Conservation (phyloP, 1,140 invertebrate species). For the Hyphantria cunea region DNA sequence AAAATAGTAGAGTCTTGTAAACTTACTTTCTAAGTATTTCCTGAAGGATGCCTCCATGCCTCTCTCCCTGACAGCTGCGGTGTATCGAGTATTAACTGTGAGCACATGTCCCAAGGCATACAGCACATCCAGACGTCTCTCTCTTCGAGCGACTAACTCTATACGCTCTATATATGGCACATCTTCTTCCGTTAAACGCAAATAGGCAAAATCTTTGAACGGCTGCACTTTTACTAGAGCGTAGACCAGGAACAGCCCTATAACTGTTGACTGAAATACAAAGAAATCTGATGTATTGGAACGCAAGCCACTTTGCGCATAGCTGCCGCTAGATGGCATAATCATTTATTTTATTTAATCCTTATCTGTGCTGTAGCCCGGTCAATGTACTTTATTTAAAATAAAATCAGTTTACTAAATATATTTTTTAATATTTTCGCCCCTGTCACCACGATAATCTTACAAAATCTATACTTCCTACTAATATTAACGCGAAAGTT, state of each 20-base stretch:
- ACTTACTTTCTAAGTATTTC: conserved; percentile 64
- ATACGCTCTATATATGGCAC: conserved; percentile 47
- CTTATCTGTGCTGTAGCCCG: no score
- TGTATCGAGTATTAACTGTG: conserved; percentile 51
- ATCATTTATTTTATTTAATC: no score
- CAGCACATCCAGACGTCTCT: conserved; percentile 54
- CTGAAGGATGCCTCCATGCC: conserved; percentile 55
- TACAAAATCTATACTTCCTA: no score
- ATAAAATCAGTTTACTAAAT: no score
- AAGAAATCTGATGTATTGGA: background rate
- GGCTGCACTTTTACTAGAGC: conserved; percentile 57
- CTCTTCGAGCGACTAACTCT: conserved; percentile 46
- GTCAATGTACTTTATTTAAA: no score
- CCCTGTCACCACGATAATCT: no score
- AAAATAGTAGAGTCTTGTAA: no score
- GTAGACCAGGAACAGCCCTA: conserved; percentile 62
- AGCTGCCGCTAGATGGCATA: no score
- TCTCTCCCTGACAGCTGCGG: conserved; percentile 48
- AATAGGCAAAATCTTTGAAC: conserved; percentile 46
- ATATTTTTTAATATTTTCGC: no score
- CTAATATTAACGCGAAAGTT: no score
- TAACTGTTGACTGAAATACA: conserved; percentile 53
- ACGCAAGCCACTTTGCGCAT: no score
- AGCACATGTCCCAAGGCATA: conserved; percentile 57
- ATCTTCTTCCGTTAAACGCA: conserved; percentile 53